Base-by-base conservation (phyloP, 2,797 vertebrate genomes). In the Bovichtus diacanthus region DNA sequence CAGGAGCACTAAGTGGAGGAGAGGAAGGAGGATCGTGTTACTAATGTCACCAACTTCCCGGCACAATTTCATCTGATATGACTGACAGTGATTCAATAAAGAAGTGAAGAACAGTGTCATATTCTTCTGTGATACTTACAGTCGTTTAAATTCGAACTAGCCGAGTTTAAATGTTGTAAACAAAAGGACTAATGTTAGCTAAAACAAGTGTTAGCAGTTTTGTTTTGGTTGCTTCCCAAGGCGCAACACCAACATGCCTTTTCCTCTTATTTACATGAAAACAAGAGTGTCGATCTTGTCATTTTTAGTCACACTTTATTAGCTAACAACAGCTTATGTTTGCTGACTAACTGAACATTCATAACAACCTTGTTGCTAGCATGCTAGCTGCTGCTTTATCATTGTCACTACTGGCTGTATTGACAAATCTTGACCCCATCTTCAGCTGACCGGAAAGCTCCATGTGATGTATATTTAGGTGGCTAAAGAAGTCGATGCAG, bases 1-100 rank as follows among this genome's bases (percentile, higher is more conserved):
- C 59, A 70, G 67, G 16, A 74, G 63, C 49, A 23, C 41, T 11
- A n/a, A 34, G 31, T 34, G 31, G 39, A 54, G 68, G 21, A 29
- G 5, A 53, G 36, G n/a, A 7, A 43, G 62, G 49, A 36, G 75
- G 68, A 61, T 88, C 82, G 27, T 29, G 76, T 82, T 78, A 51
- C 80, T 68, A 16, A 25, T 36, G 41, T 12, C 41, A 9, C 11
- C 59, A 65, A 54, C 66, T 71, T 60, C 44, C 10, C 39, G 8
- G 1, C 25, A 18, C 5, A 1, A 0, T 49, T 44, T 6, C 0
- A 31, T 38, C 2, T 23, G 5, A 60, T 15, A 10, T 8, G 8
- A 13, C 21, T 23, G 23, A 25, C 34, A 19, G 4, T 8, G 1
- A 21, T 18, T 3, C 1, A 2, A 0, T 0, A 0, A 15, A 43